Conservation (phyloP, 2,888 invertebrate species). For the Dilophus febrilis region DNA sequence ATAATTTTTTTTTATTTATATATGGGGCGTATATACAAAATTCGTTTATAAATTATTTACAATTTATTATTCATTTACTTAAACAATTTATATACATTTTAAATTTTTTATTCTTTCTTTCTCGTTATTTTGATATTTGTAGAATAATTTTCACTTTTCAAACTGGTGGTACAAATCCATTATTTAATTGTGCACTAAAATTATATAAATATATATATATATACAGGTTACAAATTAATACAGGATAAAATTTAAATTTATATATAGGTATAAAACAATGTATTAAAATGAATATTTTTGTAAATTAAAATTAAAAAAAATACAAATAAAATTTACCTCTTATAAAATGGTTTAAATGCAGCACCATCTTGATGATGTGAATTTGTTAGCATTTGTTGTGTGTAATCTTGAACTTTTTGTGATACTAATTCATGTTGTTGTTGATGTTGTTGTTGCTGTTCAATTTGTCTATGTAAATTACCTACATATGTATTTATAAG, state of each 20-base stretch:
- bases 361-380: slow-evolving; percentile 32
- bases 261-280: slow-evolving; percentile 10
- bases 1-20: too few species aligned
- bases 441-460: slow-evolving; percentile 23
- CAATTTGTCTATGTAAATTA: too few species aligned
- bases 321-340: slow-evolving; percentile 49
- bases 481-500: slow-evolving; percentile 14
- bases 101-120: too few species aligned
- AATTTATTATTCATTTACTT: too few species aligned
- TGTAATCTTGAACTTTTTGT: slow-evolving; percentile 13
- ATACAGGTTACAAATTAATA: slow-evolving; percentile 3
- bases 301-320: slow-evolving; percentile 5
- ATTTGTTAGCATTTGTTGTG: slow-evolving; percentile 17
- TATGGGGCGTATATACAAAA: too few species aligned
- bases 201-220: slow-evolving; percentile 23
- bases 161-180: slow-evolving; percentile 61
- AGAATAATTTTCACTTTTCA: too few species aligned
- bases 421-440: slow-evolving; percentile 9
- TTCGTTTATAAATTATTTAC: too few species aligned
- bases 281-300: slow-evolving; percentile 9
- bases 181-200: slow-evolving; percentile 54
- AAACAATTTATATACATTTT: too few species aligned
- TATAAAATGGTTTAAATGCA: slow-evolving; percentile 80
- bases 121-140: too few species aligned
- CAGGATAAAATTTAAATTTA: too few species aligned